Percentiles rank a stretch among this genome's conserved stretches.
Evolutionary conservation across 1,140 invertebrate genomes (phyloP).

Genomic region (Leptinotarsa defecta): DNA sequence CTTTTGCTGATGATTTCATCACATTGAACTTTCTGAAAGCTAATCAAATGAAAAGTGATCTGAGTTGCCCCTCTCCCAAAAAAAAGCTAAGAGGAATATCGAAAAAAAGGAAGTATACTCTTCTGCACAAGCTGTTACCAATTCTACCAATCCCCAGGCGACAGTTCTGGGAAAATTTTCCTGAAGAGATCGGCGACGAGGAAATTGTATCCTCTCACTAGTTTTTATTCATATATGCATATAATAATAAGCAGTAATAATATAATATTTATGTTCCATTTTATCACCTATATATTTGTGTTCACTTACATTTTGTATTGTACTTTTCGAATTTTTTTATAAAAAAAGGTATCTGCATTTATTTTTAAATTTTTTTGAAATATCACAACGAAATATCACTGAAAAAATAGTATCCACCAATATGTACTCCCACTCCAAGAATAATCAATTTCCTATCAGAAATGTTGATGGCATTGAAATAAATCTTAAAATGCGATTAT

Average conservation of each 20-base stretch:
- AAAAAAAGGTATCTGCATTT: slow-evolving; percentile 15
- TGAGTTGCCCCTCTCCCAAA: slow-evolving; percentile 4
- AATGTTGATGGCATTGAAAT: slow-evolving; percentile 21
- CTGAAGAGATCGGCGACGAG: slow-evolving; percentile 12
- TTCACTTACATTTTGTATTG: slow-evolving; percentile 11
- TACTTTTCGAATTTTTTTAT: slow-evolving; percentile 6
- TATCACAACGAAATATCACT: slow-evolving; percentile 8
- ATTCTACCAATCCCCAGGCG: slow-evolving; percentile 20
- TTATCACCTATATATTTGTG: slow-evolving; percentile 10
- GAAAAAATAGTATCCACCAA: slow-evolving; percentile 13
- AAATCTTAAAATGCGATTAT: slow-evolving; percentile 19
- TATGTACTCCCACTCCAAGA: not conserved
- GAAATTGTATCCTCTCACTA: slow-evolving; percentile 2
- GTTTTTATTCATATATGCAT: slow-evolving; percentile 11
- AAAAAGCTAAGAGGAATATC: not conserved
- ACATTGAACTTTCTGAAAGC: slow-evolving; percentile 22
- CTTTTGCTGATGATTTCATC: slow-evolving; percentile 21
- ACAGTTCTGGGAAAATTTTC: slow-evolving; percentile 22
- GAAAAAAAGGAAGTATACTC: slow-evolving; percentile 18
- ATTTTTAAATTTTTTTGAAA: not conserved
- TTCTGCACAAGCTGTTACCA: slow-evolving; percentile 10
- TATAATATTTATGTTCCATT: slow-evolving; percentile 5
- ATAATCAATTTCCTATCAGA: too few species aligned
- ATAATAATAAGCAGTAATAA: slow-evolving; percentile 9
- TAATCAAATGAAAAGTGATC: slow-evolving; percentile 18